These are phyloP conservation scores for Formica aserva DNA, from an alignment of 2,888 invertebrate species.

Conservation along the genomic window DNA sequence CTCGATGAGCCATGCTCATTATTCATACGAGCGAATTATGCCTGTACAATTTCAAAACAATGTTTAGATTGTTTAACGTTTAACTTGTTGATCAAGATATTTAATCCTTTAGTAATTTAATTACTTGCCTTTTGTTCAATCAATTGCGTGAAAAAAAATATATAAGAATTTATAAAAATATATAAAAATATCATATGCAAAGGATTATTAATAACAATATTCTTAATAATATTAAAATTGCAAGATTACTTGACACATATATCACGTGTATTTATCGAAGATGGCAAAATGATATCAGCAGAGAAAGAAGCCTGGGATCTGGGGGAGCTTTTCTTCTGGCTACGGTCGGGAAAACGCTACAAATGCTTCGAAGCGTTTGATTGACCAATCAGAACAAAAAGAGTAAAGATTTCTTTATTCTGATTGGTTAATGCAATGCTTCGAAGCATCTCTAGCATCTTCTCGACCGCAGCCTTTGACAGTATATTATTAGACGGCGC, in stretches of 20 bases:
- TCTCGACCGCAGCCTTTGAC: too few relatives aligned
- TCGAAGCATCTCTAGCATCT: too few relatives aligned
- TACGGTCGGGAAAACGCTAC: too few relatives aligned
- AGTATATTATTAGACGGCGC: neutral
- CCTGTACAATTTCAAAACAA: slow-evolving; percentile 6
- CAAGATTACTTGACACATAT: neutral
- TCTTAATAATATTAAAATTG: neutral
- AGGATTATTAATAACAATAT: neutral
- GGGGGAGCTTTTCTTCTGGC: too few relatives aligned
- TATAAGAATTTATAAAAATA: neutral
- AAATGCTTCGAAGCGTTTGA: too few relatives aligned
- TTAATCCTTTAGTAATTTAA: neutral
- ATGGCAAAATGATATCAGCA: neutral
- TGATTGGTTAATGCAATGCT: too few relatives aligned
- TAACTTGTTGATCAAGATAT: neutral
- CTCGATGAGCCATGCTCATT: slow-evolving; percentile 56
- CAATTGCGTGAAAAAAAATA: neutral
- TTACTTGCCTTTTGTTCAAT: slow-evolving; percentile 19
- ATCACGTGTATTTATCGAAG: too few relatives aligned
- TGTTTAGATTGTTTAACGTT: neutral
- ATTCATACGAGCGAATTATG: neutral
- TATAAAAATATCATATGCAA: neutral
- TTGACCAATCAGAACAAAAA: too few relatives aligned
- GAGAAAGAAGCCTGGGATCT: too few relatives aligned
- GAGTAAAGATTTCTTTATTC: too few relatives aligned